Evolutionary conservation across 2,888 invertebrate genomes (phyloP), one percentile per base, ranked within the genome.

Genomic region (Drosophila kambysellisi): DNA sequence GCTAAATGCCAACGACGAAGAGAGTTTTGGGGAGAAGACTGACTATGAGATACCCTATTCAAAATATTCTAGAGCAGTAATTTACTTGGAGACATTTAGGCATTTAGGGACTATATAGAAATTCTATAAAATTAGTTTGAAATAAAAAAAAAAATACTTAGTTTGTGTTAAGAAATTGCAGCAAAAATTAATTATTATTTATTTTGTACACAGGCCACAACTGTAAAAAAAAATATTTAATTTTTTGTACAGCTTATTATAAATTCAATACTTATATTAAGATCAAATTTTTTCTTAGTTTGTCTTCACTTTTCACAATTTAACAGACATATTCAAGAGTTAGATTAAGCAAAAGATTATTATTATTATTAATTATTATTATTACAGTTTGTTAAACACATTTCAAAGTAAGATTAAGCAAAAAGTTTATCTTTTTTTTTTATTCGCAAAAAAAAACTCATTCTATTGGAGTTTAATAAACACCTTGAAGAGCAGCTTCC

Each of bases 1-100:
- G 70, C 70, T 70, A 81, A 83, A 87, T 81, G 82, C 71, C 84
- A 81, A 32, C 20, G 11, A 15, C 9, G 12, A 20, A n/a, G 12
- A 12, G 54, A 29, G 15, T 53, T n/a, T 35, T 7, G 12, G n/a
- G n/a, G n/a, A n/a, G n/a, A n/a, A 0, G 4, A 8, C 2, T 3
- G 15, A 7, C 51, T 3, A 4, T 1, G 0, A 53, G 25, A 53
- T 83, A 80, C 81, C 63, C 82, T 79, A 1, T 46, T 0, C 39
- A 50, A 17, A 9, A 17, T 50, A 0, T 15, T 0, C 0, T 0
- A 12, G 12, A 46, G 7, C 20, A 7, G 1, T 20, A 0, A 7
- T 0, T 20, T 20, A 46, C 4, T 15, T 4, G 7, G 7, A 4
- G 7, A 46, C 20, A 25, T 25, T 46, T 4, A 0, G 1, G 0